Conservation (phyloP, 2,113 vertebrate genomes). For the Albula glossodonta region DNA sequence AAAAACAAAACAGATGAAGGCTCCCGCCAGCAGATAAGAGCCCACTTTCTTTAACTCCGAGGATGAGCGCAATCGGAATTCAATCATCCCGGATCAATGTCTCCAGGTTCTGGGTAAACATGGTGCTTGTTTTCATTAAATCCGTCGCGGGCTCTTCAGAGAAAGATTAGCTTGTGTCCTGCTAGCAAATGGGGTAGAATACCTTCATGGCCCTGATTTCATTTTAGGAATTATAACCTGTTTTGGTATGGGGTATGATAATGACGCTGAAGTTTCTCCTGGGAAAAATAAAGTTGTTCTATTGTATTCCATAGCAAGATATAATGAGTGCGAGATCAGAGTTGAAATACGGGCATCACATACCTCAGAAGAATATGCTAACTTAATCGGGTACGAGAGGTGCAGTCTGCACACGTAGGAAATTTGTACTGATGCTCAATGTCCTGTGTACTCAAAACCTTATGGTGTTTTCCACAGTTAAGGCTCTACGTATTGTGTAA, state of each 20-base stretch:
- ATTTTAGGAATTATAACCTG: conserved; percentile 15
- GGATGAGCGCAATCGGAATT: neutral
- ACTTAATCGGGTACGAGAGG: neutral
- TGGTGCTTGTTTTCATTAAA: neutral
- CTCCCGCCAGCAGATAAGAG: neutral
- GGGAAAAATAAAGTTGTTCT: too few relatives aligned
- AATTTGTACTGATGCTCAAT: neutral
- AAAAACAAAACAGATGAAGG: neutral
- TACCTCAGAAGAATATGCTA: neutral
- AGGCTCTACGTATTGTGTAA: too few relatives aligned
- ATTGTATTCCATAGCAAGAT: neutral
- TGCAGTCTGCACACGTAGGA: neutral
- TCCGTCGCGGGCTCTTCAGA: neutral
- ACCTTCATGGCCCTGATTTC: neutral
- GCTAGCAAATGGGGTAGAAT: conserved; percentile 3
- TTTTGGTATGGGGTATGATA: neutral
- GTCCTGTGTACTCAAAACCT: too few relatives aligned
- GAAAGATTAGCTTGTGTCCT: conserved; percentile 14
- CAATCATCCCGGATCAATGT: neutral
- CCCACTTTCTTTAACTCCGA: neutral
- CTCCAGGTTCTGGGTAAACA: conserved; percentile 2
- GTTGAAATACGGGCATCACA: neutral
- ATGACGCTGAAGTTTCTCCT: neutral
- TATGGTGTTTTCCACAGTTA: too few relatives aligned
- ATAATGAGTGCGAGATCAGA: neutral